These are phyloP conservation scores for Crocodylus rhombifer DNA, from an alignment of 2,797 vertebrate genomes.

Conservation along the genomic window DNA sequence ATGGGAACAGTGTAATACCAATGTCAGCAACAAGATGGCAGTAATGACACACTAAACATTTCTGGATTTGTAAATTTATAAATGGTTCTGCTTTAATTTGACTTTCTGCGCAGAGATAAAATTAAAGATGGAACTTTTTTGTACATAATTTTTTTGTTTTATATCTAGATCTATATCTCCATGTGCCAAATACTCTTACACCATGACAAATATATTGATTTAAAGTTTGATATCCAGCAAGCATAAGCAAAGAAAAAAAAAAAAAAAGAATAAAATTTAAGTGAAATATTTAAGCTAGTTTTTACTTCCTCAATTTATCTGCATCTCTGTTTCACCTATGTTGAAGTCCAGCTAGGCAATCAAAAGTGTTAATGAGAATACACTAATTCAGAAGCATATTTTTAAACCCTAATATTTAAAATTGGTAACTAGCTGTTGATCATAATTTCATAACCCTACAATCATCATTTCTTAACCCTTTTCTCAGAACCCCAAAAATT, in stretches of 20 bases:
- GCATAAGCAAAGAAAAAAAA: background rate
- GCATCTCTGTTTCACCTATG: background rate
- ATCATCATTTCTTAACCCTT: background rate
- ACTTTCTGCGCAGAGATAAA: conserved; percentile 37
- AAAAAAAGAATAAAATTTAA: background rate
- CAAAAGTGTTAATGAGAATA: background rate
- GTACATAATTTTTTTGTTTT: conserved; percentile 20
- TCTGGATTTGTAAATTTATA: background rate
- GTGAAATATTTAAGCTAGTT: background rate
- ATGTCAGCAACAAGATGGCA: conserved; percentile 62
- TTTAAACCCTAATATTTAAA: background rate
- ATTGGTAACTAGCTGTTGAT: background rate
- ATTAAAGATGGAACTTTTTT: background rate
- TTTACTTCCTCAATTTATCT: background rate
- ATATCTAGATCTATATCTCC: conserved; percentile 36
- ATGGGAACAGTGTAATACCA: conserved; percentile 20
- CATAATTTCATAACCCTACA: background rate
- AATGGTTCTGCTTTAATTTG: background rate
- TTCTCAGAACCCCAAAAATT: conserved; percentile 1
- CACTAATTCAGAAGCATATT: background rate
- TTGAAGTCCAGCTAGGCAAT: background rate
- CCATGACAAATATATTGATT: conserved; percentile 1
- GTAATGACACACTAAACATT: conserved; percentile 22
- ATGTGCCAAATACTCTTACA: background rate
- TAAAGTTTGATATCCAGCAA: background rate